Evolutionary conservation across 2,113 vertebrate genomes (phyloP), one percentile per base, ranked within the genome.

Genomic region (Cynoglossus semilaevis): DNA sequence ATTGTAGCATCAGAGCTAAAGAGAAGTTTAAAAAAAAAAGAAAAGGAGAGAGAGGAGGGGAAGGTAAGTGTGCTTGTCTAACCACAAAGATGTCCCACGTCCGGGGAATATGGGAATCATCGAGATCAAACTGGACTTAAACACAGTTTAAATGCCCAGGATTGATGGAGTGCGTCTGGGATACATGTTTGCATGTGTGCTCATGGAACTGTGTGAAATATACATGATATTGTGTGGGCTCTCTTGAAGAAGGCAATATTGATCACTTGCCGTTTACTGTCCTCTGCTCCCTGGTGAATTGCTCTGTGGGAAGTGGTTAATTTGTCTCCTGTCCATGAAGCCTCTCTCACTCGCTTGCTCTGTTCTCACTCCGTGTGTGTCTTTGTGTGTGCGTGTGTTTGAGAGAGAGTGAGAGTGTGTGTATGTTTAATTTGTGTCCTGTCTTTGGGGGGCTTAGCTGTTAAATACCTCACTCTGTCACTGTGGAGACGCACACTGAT

Each of bases 271-370:
- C 55, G 41, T 76, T 79, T 74, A 80, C 79, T 86, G 82, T 83
- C 77, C 82, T 67, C 52, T 45, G 61, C 63, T 73, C 73, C 79
- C 68, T 57, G 51, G 81, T 69, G 84, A 80, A 78, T 72, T 56
- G 67, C 81, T 76, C 76, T 76, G 72, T 70, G 73, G 79, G 84
- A 86, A 88, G 77, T 83, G 80, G 86, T 83, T 86, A 83, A 85
- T 86, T 85, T 86, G 82, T 82, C 72, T 83, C 72, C 74, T 84
- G 73, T 79, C 79, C 17, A 38, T 41, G 16, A 19, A 54, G 46
- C 41, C 42, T 58, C 19, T 60, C 5, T 63, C 10, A 52, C 46
- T 22, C 22, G 50, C 62, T n/a, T n/a, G n/a, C n/a, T n/a, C n/a
- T n/a, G n/a, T n/a, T n/a, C n/a, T n/a, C n/a, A n/a, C n/a, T 57